Conservation (phyloP, 2,888 invertebrate species). For the Sphinx pinastri region DNA sequence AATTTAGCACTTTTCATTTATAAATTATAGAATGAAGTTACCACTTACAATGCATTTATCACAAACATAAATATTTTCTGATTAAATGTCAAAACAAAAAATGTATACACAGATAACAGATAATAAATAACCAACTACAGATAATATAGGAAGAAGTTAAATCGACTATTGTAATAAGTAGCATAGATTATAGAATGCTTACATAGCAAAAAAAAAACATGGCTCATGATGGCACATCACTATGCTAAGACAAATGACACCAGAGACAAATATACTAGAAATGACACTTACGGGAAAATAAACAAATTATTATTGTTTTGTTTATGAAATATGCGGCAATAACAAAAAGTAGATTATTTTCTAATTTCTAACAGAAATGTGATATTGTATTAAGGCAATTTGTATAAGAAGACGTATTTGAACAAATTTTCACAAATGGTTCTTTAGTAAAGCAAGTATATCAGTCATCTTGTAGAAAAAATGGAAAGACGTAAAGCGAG, state of each 20-base stretch:
- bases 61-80: neutral
- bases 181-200: too few relatives aligned
- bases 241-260: neutral
- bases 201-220: neutral
- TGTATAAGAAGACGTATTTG: neutral
- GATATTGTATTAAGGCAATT: neutral
- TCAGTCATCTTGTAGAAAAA: constrained; percentile 44
- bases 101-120: neutral
- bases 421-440: neutral
- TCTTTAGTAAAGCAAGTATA: neutral
- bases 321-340: constrained; percentile 2
- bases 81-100: neutral
- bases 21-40: neutral
- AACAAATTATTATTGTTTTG: neutral
- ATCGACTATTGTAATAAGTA: neutral
- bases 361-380: constrained; percentile 11
- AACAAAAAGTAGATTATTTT: neutral
- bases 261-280: too few relatives aligned
- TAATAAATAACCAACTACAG: neutral
- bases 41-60: neutral
- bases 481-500: constrained; percentile 57
- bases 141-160: neutral
- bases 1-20: neutral
- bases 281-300: neutral
- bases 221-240: neutral